phyloP scores from a whole-genome alignment of 2,113 vertebrate genomes.

The Leuciscus idus region DNA sequence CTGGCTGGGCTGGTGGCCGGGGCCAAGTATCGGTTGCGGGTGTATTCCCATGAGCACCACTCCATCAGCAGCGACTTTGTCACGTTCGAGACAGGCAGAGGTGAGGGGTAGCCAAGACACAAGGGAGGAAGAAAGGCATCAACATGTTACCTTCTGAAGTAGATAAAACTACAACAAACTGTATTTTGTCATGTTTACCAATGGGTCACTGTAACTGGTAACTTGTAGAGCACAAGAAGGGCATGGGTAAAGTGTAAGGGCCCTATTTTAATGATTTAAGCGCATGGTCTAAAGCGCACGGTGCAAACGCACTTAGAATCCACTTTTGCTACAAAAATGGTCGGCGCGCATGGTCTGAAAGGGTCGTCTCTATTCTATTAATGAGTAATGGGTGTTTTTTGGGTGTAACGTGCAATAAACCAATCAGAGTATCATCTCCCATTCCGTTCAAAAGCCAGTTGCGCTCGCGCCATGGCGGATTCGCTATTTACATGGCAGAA shows the following conservation, averaged over 20 bases:
- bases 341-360: no score
- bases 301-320: no score
- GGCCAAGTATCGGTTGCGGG: constrained; percentile 91
- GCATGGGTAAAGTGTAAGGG: neutral
- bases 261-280: no score
- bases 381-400: no score
- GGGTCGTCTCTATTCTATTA: no score
- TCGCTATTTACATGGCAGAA: no score
- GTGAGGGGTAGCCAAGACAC: constrained; percentile 83
- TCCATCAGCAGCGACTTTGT: constrained; percentile 85
- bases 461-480: no score
- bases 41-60: constrained; percentile 90
- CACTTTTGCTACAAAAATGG: no score
- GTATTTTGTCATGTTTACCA: neutral
- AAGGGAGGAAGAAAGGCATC: constrained; percentile 52
- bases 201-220: neutral
- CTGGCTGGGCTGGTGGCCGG: constrained; percentile 90
- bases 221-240: neutral
- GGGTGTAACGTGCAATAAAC: no score
- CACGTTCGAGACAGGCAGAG: constrained; percentile 96
- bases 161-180: neutral
- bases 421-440: no score
- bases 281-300: no score
- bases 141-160: constrained; percentile 44
- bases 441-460: no score